Percentiles rank a stretch among this genome's conserved stretches.
Conservation (phyloP, 2,797 vertebrate species). For the Poeciliopsis presidionis region DNA sequence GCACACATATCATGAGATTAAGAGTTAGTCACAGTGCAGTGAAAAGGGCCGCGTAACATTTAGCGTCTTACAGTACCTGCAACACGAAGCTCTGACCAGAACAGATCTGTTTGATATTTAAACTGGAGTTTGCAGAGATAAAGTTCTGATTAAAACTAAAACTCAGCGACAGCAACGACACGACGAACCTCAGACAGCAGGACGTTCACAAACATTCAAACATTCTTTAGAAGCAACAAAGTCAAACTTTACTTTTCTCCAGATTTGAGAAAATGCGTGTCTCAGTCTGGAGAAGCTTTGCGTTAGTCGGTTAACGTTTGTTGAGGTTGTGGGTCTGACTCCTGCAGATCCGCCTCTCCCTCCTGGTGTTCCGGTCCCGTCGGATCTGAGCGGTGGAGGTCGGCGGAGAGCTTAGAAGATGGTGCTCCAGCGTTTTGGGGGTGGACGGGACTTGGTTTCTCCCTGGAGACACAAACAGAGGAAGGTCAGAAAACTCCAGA, state of each 20-base stretch:
- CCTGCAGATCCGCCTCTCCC: slow-evolving; percentile 51
- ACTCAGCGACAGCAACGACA: background rate
- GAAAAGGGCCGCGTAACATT: slow-evolving; percentile 61
- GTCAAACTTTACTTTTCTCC: background rate
- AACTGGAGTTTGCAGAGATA: background rate
- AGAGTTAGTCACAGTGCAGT: slow-evolving; percentile 60
- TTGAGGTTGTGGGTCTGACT: slow-evolving; percentile 71
- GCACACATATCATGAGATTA: background rate
- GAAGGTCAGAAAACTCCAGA: background rate
- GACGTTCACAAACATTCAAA: background rate
- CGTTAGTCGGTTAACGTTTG: slow-evolving; percentile 80
- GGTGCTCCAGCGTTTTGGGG: slow-evolving; percentile 87
- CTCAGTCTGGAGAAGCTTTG: slow-evolving; percentile 46
- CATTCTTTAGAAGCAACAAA: slow-evolving; percentile 3
- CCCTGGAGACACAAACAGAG: slow-evolving; percentile 51
- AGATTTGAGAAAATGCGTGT: slow-evolving; percentile 10
- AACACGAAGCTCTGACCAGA: slow-evolving; percentile 16
- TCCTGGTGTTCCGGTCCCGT: slow-evolving; percentile 35
- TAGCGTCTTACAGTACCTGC: slow-evolving; percentile 5
- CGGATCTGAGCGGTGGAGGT: slow-evolving; percentile 50
- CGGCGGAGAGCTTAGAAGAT: slow-evolving; percentile 79
- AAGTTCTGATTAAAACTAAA: too few relatives aligned
- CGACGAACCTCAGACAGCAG: background rate
- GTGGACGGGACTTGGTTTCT: slow-evolving; percentile 82
- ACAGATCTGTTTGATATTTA: slow-evolving; percentile 9